These are phyloP conservation scores for Sciurus carolinensis DNA, from an alignment of 2,797 vertebrate genomes.

Conservation along the genomic window DNA sequence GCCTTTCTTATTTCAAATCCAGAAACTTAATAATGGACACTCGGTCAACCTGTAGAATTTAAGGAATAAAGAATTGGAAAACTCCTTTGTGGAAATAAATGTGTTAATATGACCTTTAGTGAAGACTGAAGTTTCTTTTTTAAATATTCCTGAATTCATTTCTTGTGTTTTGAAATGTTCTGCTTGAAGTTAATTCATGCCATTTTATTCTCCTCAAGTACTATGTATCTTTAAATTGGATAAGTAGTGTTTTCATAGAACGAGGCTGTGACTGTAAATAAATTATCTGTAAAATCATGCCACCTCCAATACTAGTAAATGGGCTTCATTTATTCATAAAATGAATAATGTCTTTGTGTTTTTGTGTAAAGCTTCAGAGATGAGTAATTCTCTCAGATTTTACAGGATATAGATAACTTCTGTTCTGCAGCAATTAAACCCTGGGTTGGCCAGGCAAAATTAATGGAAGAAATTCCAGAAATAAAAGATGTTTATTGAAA, in stretches of 20 bases:
- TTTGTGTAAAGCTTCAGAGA: slow-evolving; percentile 50
- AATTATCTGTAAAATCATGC: slow-evolving; percentile 41
- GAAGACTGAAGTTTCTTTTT: not conserved
- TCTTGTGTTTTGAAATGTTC: not conserved
- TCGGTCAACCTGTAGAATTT: slow-evolving; percentile 10
- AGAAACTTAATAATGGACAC: not conserved
- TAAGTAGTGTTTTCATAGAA: slow-evolving; percentile 50
- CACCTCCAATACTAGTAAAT: not conserved
- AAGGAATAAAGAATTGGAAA: slow-evolving; percentile 6
- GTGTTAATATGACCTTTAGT: not conserved
- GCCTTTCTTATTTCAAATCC: slow-evolving; percentile 26
- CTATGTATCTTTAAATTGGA: not conserved
- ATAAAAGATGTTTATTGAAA: slow-evolving; percentile 50
- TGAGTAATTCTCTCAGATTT: not conserved
- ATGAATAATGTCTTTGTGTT: slow-evolving; percentile 17
- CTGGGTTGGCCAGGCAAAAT: not conserved
- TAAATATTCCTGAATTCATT: not conserved
- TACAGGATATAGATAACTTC: not conserved
- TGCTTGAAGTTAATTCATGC: slow-evolving; percentile 7
- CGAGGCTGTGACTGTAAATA: not conserved
- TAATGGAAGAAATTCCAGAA: slow-evolving; percentile 19
- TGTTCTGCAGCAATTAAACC: not conserved
- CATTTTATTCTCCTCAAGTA: not conserved
- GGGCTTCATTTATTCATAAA: slow-evolving; percentile 47
- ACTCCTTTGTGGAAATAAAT: not conserved